Conservation (phyloP, 2,113 vertebrate genomes). For the Rhea pennata region DNA sequence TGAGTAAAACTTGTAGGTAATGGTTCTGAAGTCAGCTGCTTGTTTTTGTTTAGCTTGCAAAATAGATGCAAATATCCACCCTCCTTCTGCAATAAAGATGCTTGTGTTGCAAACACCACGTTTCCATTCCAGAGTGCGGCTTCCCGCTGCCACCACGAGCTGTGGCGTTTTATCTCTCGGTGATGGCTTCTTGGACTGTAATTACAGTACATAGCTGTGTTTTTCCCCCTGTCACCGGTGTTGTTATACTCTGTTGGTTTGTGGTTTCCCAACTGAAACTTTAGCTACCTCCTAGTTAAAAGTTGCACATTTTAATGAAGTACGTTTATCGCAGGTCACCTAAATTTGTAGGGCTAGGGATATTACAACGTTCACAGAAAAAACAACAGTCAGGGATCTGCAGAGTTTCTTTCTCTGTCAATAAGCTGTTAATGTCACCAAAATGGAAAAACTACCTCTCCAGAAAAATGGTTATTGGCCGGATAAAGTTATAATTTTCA, state of each 20-base stretch:
- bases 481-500: background rate
- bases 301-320: slow-evolving; percentile 10
- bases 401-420: background rate
- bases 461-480: background rate
- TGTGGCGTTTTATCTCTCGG: background rate
- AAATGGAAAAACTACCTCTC: background rate
- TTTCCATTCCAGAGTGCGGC: background rate
- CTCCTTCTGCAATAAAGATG: background rate
- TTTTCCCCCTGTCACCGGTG: background rate
- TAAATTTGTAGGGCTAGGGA: background rate
- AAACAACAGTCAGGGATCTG: background rate
- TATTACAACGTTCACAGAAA: background rate
- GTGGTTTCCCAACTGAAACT: slow-evolving; percentile 52
- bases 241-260: background rate
- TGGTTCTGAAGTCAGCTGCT: fast-evolving
- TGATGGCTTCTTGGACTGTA: background rate
- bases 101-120: background rate
- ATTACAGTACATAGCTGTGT: background rate
- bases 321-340: background rate
- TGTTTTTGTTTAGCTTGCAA: background rate
- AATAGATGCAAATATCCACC: background rate
- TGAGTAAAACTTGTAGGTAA: background rate
- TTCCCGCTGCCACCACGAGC: slow-evolving; percentile 11
- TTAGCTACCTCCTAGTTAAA: background rate
- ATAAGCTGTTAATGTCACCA: background rate